Conservation (phyloP, 1,140 invertebrate genomes). For the Akabosia matsudoensis region DNA sequence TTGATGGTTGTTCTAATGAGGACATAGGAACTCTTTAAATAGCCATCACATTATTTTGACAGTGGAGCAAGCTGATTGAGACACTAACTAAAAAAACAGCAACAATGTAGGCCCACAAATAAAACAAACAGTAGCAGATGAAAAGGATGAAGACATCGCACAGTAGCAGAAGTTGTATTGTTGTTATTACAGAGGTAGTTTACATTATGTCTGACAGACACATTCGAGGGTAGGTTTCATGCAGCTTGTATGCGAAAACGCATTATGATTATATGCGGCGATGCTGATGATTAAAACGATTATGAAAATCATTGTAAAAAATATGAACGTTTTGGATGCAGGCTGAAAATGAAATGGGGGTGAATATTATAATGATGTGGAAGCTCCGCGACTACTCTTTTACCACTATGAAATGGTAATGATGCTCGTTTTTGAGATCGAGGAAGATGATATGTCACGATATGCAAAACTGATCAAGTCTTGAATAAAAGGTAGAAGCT, state of each 20-base stretch:
- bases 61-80: too few species aligned
- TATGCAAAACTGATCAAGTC: not conserved
- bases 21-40: not conserved
- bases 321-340: too few species aligned
- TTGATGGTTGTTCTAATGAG: not conserved
- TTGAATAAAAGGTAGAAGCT: not conserved
- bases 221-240: too few species aligned
- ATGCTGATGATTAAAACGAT: too few species aligned
- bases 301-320: too few species aligned
- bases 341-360: not conserved
- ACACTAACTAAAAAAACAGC: not conserved
- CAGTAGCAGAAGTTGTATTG: too few species aligned
- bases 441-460: constrained; percentile 16
- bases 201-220: not conserved
- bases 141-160: too few species aligned
- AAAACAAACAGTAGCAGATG: not conserved
- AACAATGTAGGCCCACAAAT: not conserved
- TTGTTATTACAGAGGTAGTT: not conserved
- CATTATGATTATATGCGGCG: too few species aligned
- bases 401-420: not conserved
- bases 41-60: too few species aligned
- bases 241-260: too few species aligned
- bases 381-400: not conserved
- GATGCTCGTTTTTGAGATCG: not conserved
- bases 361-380: too few species aligned